Conservation (phyloP, 2,888 invertebrate genomes). For the Nephrotoma guestfalica region DNA sequence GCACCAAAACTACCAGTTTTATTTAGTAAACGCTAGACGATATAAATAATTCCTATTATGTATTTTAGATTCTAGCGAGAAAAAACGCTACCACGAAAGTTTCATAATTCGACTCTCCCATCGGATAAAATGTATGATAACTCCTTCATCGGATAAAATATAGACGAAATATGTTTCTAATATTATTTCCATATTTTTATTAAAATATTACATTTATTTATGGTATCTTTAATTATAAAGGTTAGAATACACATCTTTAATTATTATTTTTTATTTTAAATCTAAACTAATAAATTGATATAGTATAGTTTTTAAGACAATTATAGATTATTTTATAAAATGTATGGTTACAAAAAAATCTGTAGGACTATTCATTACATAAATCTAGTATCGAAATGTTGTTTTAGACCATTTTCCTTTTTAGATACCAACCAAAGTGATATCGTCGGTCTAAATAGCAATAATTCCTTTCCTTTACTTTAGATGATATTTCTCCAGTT, state of each 20-base stretch:
- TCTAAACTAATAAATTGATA: neutral
- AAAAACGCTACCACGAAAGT: too few relatives aligned
- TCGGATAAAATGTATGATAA: too few relatives aligned
- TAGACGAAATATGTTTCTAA: too few relatives aligned
- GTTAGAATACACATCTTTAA: neutral
- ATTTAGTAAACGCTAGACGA: too few relatives aligned
- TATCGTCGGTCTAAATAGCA: neutral
- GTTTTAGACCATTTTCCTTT: neutral
- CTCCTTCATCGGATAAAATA: too few relatives aligned
- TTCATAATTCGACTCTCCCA: too few relatives aligned
- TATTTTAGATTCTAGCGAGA: too few relatives aligned
- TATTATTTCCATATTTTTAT: neutral
- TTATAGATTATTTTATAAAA: neutral
- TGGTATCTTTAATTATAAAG: neutral
- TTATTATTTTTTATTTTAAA: neutral
- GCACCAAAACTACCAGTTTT: too few relatives aligned
- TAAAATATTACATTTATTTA: neutral
- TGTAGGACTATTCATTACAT: neutral
- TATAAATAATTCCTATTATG: too few relatives aligned
- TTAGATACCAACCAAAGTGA: too few relatives aligned
- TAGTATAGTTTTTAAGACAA: neutral
- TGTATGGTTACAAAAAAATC: neutral
- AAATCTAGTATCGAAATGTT: neutral
- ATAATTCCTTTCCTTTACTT: neutral
- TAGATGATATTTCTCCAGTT: neutral